Percentiles rank a stretch among this genome's conserved stretches.
Conservation (phyloP, 2,888 invertebrate genomes). For the Cantharis nigra region DNA sequence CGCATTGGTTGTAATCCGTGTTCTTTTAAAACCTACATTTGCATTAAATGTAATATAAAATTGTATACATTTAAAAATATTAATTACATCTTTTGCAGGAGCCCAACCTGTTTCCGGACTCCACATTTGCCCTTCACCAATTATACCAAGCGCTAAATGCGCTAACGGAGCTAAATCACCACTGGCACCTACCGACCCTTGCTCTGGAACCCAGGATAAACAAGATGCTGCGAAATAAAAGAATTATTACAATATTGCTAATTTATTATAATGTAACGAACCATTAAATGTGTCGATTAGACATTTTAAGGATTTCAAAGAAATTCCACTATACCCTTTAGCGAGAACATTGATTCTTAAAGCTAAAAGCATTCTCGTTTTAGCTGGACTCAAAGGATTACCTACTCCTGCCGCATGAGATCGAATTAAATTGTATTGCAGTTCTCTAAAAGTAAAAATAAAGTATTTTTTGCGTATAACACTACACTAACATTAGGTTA, state of each 20-base stretch:
- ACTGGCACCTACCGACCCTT: constrained; percentile 71
- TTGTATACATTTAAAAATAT: background rate
- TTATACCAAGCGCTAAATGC: constrained; percentile 67
- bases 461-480: background rate
- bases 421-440: constrained; percentile 67
- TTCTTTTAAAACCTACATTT: constrained; percentile 54
- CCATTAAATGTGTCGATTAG: constrained; percentile 69
- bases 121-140: constrained; percentile 73
- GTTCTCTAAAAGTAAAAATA: constrained; percentile 51
- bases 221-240: constrained; percentile 58
- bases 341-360: constrained; percentile 68
- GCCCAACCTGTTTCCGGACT: constrained; percentile 67
- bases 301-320: constrained; percentile 60
- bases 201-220: constrained; percentile 68
- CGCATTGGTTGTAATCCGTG: constrained; percentile 62
- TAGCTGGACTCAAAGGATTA: constrained; percentile 61
- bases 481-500: constrained; percentile 40
- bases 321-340: constrained; percentile 71
- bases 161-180: constrained; percentile 70
- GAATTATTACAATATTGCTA: no score
- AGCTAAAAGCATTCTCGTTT: constrained; percentile 66
- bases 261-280: constrained; percentile 41
- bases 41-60: background rate
- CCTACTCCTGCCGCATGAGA: constrained; percentile 71
- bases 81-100: constrained; percentile 59